These are phyloP conservation scores for Tinea trinotella DNA, from an alignment of 2,888 invertebrate genomes.

Conservation along the genomic window DNA sequence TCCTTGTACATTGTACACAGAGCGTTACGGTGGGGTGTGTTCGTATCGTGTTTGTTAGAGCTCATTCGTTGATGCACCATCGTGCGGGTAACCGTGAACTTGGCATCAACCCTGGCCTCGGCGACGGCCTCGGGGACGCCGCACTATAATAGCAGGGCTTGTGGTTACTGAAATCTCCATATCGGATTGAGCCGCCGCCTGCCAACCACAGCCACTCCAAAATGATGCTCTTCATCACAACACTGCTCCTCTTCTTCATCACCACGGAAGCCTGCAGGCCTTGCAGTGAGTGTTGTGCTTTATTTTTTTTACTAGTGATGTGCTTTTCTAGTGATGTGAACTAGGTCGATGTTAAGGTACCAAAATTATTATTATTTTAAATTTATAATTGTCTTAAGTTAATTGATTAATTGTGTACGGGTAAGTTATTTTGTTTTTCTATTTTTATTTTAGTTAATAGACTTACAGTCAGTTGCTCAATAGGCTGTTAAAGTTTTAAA, in stretches of 20 bases:
- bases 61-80: not conserved
- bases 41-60: not conserved
- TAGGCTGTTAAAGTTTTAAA: no score
- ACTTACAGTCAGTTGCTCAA: no score
- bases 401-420: no score
- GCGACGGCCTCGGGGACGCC: constrained; percentile 58
- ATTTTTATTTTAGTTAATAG: no score
- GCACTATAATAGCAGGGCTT: constrained; percentile 69
- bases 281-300: constrained; percentile 56
- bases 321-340: no score
- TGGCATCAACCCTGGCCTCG: constrained; percentile 61
- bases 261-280: constrained; percentile 44
- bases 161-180: constrained; percentile 64
- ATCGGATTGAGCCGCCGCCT: constrained; percentile 53
- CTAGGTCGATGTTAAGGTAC: no score
- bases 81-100: constrained; percentile 9
- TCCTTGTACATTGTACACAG: no score
- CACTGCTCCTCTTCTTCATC: constrained; percentile 30
- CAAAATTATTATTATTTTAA: no score
- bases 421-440: no score
- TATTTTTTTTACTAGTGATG: constrained; percentile 21
- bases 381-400: no score
- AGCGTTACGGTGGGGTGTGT: constrained; percentile 11
- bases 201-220: constrained; percentile 57
- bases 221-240: constrained; percentile 28